These are phyloP conservation scores for Pocillopora verrucosa DNA, from an alignment of 64 coral and sea anemone species.

Conservation along the genomic window DNA sequence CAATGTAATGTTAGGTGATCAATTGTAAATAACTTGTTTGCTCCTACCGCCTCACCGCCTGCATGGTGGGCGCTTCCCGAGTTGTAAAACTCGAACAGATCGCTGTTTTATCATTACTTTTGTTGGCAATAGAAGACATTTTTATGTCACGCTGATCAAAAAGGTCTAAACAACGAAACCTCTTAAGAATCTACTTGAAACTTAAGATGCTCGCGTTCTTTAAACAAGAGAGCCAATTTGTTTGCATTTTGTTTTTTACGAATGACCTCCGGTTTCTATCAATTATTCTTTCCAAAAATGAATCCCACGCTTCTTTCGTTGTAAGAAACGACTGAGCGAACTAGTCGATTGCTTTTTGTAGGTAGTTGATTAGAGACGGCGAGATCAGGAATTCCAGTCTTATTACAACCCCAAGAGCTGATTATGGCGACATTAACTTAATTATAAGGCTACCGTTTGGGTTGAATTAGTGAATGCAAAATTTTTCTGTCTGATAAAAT, in stretches of 20 bases:
- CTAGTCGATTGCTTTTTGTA: background rate
- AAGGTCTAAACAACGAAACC: background rate
- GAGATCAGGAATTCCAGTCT: no score
- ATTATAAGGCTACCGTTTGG: no score
- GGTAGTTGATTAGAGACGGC: no score
- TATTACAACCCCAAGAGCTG: no score
- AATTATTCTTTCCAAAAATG: background rate
- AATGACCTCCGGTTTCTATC: background rate
- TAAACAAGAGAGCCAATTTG: constrained; percentile 24
- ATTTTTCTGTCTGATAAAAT: no score
- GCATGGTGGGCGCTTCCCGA: background rate
- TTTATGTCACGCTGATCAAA: background rate
- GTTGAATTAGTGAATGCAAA: no score
- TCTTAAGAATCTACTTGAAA: constrained; percentile 32
- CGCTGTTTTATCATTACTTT: background rate
- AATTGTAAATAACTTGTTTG: constrained; percentile 23
- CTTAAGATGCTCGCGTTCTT: constrained; percentile 16
- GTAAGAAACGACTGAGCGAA: background rate
- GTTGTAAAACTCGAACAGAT: background rate
- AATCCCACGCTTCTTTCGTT: background rate
- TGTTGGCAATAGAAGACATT: background rate
- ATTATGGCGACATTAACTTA: no score
- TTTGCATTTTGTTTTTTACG: constrained; percentile 15
- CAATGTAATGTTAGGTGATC: background rate
- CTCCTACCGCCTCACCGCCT: background rate